These are phyloP conservation scores for Promerops cafer DNA, from an alignment of 2,113 vertebrate genomes.

Conservation along the genomic window DNA sequence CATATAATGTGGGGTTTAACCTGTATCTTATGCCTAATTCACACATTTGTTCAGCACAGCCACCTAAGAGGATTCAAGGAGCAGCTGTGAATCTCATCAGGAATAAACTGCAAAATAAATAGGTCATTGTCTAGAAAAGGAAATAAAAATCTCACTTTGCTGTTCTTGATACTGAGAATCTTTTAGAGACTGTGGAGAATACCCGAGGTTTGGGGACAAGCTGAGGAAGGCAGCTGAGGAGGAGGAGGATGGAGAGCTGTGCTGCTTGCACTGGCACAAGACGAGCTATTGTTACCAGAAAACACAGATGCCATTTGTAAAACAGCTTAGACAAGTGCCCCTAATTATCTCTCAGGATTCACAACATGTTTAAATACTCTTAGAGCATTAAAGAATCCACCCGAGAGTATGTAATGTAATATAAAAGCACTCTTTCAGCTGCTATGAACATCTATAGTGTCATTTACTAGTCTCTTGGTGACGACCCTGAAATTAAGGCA, in stretches of 20 bases:
- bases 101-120: neutral
- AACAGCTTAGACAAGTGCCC: neutral
- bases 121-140: neutral
- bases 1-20: neutral
- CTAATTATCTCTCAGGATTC: conserved; percentile 5
- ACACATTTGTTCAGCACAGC: neutral
- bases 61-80: neutral
- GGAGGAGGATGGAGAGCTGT: neutral
- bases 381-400: neutral
- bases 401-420: neutral
- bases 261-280: neutral
- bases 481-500: neutral
- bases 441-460: neutral
- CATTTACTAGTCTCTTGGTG: conserved; percentile 3
- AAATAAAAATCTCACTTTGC: neutral
- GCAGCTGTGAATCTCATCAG: neutral
- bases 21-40: neutral
- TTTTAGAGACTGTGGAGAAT: neutral
- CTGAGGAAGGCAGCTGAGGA: neutral
- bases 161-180: neutral
- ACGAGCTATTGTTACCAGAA: neutral
- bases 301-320: neutral
- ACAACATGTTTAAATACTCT: conserved; percentile 13
- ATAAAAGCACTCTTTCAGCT: neutral
- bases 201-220: neutral